phyloP scores from a whole-genome alignment of 1,140 invertebrate genomes.

The Musca vetustissima region DNA sequence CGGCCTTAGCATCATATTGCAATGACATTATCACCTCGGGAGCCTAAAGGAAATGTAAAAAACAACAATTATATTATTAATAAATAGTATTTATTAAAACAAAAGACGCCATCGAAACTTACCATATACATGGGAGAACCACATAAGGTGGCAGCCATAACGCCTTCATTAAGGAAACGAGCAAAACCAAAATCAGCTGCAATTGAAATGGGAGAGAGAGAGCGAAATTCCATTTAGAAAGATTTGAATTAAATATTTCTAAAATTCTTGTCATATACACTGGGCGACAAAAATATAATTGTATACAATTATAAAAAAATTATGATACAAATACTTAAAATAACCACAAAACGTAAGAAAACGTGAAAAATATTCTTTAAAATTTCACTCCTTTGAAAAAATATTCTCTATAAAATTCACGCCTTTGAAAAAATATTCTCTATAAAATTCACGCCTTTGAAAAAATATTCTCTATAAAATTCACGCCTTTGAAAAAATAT shows the following conservation, averaged over 20 bases:
- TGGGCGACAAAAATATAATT: background rate
- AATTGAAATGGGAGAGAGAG: slow-evolving; percentile 16
- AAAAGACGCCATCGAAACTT: slow-evolving; percentile 17
- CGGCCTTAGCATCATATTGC: slow-evolving; percentile 98
- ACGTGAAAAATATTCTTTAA: too few species aligned
- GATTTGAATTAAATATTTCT: slow-evolving; percentile 10
- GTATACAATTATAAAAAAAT: background rate
- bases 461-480: too few species aligned
- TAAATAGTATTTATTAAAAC: background rate
- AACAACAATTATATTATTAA: background rate
- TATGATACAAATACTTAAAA: too few species aligned
- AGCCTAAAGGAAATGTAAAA: slow-evolving; percentile 63
- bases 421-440: too few species aligned
- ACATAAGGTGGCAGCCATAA: slow-evolving; percentile 99
- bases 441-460: too few species aligned
- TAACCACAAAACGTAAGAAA: too few species aligned
- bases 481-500: too few species aligned
- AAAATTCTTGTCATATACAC: background rate
- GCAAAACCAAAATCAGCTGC: slow-evolving; percentile 98
- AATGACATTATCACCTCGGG: slow-evolving; percentile 99
- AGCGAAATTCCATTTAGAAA: too few species aligned
- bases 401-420: too few species aligned
- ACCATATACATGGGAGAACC: slow-evolving; percentile 99
- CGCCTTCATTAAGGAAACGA: slow-evolving; percentile 95
- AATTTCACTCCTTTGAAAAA: too few species aligned